Conservation (phyloP, 1,140 invertebrate species). For the Tyrophagus putrescentiae region DNA sequence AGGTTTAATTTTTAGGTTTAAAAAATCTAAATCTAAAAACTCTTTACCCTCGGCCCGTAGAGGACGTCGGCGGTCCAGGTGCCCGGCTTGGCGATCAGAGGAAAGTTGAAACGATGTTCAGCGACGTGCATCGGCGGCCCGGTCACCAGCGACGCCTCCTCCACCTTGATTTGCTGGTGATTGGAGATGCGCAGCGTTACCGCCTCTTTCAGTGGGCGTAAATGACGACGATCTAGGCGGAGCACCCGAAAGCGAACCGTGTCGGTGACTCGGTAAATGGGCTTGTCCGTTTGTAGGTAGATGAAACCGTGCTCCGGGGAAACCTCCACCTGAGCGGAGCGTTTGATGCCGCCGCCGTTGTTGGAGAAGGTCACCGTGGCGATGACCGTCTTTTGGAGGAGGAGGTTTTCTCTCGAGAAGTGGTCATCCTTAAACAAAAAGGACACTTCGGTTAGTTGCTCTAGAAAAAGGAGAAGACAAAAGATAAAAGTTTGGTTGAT, state of each 20-base stretch:
- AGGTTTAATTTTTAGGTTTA: no score
- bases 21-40: no score
- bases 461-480: neutral
- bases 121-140: conserved; percentile 15
- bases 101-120: conserved; percentile 26
- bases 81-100: conserved; percentile 24
- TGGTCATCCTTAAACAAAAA: neutral
- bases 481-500: neutral
- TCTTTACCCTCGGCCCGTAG: conserved; percentile 23
- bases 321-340: conserved; percentile 2
- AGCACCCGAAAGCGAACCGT: conserved; percentile 24
- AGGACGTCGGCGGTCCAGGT: conserved; percentile 25
- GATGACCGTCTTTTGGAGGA: neutral
- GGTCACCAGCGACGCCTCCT: conserved; percentile 17
- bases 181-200: conserved; percentile 27
- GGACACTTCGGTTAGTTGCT: no score
- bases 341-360: neutral
- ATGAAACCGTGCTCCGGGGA: conserved; percentile 14
- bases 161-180: conserved; percentile 26
- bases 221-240: conserved; percentile 20
- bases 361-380: neutral
- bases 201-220: conserved; percentile 18
- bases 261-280: conserved; percentile 26
- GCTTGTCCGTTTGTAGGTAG: conserved; percentile 28
- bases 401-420: no score